Evolutionary conservation across 2,888 invertebrate genomes (phyloP), one percentile per base, ranked within the genome.

Genomic region (Pachliopta kotzebuea): DNA sequence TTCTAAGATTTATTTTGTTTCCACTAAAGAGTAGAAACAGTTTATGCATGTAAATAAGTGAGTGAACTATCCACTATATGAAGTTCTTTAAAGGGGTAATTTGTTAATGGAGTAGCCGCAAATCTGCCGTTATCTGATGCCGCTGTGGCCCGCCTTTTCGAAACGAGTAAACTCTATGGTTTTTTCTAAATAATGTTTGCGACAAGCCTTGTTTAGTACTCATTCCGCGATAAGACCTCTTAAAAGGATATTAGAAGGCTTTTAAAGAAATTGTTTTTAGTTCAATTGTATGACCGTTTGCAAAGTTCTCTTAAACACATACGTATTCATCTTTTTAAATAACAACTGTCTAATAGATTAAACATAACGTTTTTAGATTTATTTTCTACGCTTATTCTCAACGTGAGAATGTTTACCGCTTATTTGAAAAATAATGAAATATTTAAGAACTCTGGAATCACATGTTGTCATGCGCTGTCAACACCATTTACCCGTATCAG

Each of bases 121-220:
- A 90, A 90, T 88, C 87, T 84, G 79, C 74, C 72, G 80, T 80
- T 89, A 91, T 91, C 90, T 81, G 86, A 88, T 87, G 80, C 78
- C 80, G 74, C 83, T 76, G 72, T 81, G 81, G 81, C 81, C 85
- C 83, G 86, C 83, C 83, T 84, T 86, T 86, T 86, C 76, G 84
- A 89, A 90, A 88, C 86, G 87, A 87, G 84, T 84, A 84, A 86
- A 88, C 80, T 85, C 78, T 71, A 75, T 73, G 80, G 79, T 77
- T 83, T 85, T 86, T 86, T 83, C 77, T 85, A 86, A 90, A 80
- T 88, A 88, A 90, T 86, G 89, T 86, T 81, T 76, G 75, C 83
- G 78, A 79, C 78, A 76, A 73, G 76, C 77, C 79, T 87, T 84
- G 81, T 89, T 88, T 88, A 88, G 79, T 84, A 85, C 81, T 83